phyloP scores from a whole-genome alignment of 2,113 vertebrate species.

The Phyllostomus discolor region DNA sequence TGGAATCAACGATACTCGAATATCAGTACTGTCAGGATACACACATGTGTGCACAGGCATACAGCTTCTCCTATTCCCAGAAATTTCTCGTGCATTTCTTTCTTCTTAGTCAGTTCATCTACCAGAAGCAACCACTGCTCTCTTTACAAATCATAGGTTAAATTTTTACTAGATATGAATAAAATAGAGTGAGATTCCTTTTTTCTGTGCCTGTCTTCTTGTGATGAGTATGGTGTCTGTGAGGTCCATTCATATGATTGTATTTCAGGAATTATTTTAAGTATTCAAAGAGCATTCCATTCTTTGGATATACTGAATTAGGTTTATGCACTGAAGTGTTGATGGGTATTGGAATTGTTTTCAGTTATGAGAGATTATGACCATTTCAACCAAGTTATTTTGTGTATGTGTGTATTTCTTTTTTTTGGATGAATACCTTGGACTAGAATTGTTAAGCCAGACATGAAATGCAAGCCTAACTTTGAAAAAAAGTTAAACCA shows the following conservation, averaged over 20 bases:
- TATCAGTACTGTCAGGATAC: not conserved
- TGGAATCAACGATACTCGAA: not conserved
- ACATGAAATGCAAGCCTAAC: not conserved
- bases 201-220: not conserved
- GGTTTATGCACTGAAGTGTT: not conserved
- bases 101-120: not conserved
- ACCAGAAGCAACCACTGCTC: not conserved
- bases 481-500: not conserved
- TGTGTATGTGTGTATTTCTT: not conserved
- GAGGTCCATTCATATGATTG: not conserved
- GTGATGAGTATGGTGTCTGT: not conserved
- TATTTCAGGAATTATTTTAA: not conserved
- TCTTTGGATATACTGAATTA: not conserved
- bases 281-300: not conserved
- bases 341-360: not conserved
- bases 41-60: not conserved
- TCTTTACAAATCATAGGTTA: not conserved
- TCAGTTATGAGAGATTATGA: not conserved
- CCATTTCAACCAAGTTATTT: not conserved
- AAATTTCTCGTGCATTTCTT: not conserved
- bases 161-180: not conserved
- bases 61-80: not conserved
- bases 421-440: not conserved
- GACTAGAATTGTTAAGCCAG: not conserved
- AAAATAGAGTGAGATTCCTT: not conserved